These are phyloP conservation scores for Drosophila bipectinata DNA, from an alignment of 1,140 invertebrate species.

Conservation along the genomic window DNA sequence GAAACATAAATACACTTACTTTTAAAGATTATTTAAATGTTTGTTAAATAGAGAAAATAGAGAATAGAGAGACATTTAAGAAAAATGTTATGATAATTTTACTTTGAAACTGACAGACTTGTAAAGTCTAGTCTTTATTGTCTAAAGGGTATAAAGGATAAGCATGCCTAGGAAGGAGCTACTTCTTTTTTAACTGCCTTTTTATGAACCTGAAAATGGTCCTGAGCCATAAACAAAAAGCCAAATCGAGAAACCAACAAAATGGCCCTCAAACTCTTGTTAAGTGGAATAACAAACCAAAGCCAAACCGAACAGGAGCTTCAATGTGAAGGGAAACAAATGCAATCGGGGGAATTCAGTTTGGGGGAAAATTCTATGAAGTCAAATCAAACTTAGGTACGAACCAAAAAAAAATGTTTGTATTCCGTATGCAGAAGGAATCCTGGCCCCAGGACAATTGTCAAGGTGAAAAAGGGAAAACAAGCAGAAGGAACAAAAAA, in stretches of 20 bases:
- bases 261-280: conserved; percentile 44
- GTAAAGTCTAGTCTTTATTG: neutral
- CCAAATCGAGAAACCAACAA: conserved; percentile 36
- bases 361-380: conserved; percentile 8
- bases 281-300: conserved; percentile 23
- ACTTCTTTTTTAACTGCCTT: conserved; percentile 43
- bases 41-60: no score
- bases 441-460: conserved; percentile 52
- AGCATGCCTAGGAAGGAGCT: conserved; percentile 35
- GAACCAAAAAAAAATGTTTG: conserved; percentile 28
- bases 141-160: conserved; percentile 18
- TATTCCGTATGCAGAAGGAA: conserved; percentile 56
- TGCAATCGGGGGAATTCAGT: conserved; percentile 54
- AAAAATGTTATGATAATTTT: no score
- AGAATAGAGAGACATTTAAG: no score
- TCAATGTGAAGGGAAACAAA: conserved; percentile 36
- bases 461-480: conserved; percentile 46
- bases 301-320: neutral
- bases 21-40: no score
- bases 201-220: conserved; percentile 46
- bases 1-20: conserved; percentile 2
- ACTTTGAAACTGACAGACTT: no score
- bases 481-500: conserved; percentile 24
- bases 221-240: conserved; percentile 53
- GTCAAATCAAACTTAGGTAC: conserved; percentile 43